Conservation (phyloP, 2,888 invertebrate species). For the Caenorhabditis sp. region DNA sequence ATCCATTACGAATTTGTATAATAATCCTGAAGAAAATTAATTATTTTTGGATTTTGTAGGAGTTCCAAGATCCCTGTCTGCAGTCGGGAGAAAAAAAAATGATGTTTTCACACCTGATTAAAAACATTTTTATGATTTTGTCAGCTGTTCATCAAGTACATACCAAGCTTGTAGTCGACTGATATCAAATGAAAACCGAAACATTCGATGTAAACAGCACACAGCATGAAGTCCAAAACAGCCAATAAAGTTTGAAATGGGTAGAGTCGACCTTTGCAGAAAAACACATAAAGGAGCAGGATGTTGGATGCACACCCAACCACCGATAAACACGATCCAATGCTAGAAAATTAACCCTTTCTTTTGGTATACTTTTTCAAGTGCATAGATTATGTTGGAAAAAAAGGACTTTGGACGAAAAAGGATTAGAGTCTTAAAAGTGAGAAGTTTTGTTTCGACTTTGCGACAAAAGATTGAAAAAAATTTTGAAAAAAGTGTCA, state of each 20-base stretch:
- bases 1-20: constrained; percentile 44
- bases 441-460: neutral
- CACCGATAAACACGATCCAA: constrained; percentile 46
- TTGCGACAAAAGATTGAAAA: neutral
- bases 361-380: neutral
- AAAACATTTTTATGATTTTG: constrained; percentile 2
- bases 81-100: too few relatives aligned
- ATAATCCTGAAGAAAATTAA: constrained; percentile 25
- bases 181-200: constrained; percentile 43
- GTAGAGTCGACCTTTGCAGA: constrained; percentile 25
- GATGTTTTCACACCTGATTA: too few relatives aligned
- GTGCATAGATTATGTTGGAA: neutral
- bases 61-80: too few relatives aligned
- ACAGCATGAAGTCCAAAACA: constrained; percentile 54
- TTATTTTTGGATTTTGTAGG: neutral
- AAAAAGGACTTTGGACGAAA: neutral
- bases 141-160: constrained; percentile 1
- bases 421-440: neutral
- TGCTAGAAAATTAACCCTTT: constrained; percentile 32
- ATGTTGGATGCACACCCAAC: constrained; percentile 52
- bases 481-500: too few relatives aligned
- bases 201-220: constrained; percentile 48
- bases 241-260: constrained; percentile 54
- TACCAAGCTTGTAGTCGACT: constrained; percentile 29
- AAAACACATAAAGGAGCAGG: constrained; percentile 51